These are phyloP conservation scores for Erebia palarica DNA, from an alignment of 2,888 invertebrate genomes.

Conservation along the genomic window DNA sequence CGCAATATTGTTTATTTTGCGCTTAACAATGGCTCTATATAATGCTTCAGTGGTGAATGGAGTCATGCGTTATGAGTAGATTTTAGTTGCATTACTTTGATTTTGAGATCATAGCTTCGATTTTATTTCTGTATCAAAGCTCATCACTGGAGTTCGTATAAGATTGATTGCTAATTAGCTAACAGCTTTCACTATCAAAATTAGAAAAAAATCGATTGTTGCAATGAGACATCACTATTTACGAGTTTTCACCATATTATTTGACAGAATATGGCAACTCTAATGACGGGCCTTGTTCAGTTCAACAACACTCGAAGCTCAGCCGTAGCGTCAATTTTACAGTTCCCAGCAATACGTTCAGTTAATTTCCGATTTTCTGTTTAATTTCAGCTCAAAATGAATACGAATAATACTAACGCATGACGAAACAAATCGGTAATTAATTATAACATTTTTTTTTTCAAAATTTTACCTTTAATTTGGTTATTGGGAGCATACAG, in stretches of 20 bases:
- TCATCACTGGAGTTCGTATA: background rate
- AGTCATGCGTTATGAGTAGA: constrained; percentile 52
- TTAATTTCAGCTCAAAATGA: constrained; percentile 28
- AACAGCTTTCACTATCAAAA: background rate
- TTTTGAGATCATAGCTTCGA: constrained; percentile 32
- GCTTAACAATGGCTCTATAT: constrained; percentile 51
- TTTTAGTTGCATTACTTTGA: constrained; percentile 56
- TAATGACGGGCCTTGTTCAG: background rate
- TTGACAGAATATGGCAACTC: background rate
- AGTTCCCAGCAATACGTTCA: constrained; percentile 27
- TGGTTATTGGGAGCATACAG: constrained; percentile 7
- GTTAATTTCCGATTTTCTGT: constrained; percentile 25
- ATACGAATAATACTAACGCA: no score
- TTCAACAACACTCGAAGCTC: background rate
- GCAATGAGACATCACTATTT: no score
- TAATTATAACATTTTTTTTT: constrained; percentile 1
- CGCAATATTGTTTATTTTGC: constrained; percentile 34
- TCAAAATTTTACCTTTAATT: background rate
- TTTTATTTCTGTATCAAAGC: background rate
- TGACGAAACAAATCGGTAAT: constrained; percentile 26
- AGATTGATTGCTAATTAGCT: no score
- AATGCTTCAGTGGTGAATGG: constrained; percentile 69
- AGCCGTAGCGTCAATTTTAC: constrained; percentile 40
- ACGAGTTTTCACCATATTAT: background rate
- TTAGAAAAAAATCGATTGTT: background rate